These are phyloP conservation scores for Platycnemis pennipes DNA, from an alignment of 2,888 invertebrate genomes.

Conservation along the genomic window DNA sequence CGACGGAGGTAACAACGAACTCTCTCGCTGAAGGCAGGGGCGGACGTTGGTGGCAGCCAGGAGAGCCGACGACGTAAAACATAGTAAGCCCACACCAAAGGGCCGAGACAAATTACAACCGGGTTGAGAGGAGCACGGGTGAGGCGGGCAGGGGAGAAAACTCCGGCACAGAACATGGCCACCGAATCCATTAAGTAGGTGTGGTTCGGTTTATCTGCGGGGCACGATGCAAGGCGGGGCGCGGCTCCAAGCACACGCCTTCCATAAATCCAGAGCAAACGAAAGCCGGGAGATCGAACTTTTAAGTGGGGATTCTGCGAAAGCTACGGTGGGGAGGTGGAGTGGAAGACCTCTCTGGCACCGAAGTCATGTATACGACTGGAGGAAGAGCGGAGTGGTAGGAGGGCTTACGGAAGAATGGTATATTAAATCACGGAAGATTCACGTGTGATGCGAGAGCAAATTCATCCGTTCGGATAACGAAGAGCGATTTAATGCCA, in stretches of 20 bases:
- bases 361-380: background rate
- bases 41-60: too few species aligned
- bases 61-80: too few species aligned
- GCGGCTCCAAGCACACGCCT: background rate
- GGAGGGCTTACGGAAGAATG: background rate
- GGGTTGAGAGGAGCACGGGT: background rate
- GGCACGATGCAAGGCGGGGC: background rate
- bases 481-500: too few species aligned
- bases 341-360: background rate
- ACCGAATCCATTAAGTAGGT: constrained; percentile 32
- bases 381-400: background rate
- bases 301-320: background rate
- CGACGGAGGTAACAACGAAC: background rate
- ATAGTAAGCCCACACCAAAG: background rate
- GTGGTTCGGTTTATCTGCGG: background rate
- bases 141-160: background rate
- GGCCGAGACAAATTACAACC: background rate
- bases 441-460: too few species aligned
- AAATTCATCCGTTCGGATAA: too few species aligned
- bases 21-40: background rate
- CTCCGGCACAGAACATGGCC: background rate
- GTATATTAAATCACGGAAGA: background rate
- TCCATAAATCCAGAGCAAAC: constrained; percentile 19
- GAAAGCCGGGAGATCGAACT: background rate
- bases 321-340: background rate